Base-by-base conservation (phyloP, 2,797 vertebrate species). In the Aeoliscus strigatus region DNA sequence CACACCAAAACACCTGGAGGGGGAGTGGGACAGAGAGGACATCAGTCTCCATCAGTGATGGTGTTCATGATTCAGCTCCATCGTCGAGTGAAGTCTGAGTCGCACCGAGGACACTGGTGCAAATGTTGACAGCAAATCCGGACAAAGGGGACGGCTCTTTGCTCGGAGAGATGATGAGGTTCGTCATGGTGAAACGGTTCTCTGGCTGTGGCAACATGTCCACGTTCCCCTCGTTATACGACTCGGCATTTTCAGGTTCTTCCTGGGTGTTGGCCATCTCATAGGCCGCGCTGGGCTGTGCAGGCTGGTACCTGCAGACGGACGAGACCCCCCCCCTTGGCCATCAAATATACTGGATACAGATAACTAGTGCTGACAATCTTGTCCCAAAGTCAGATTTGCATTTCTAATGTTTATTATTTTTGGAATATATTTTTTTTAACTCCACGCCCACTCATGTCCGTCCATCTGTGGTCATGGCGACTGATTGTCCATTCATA, bases 231-330 rank as follows among this genome's bases (percentile, higher is more conserved):
- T 92, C 89, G 32, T 75, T 90, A 12, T 76, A 84, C 11, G 89
- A 70, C 10, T 93, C 91, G 0, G 79, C 71, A 15, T 80, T 61
- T 10, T 95, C 90, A 0, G 61, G 13, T 5, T 95, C 93, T 0
- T 96, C 94, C 4, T 83, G 90, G 1, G 89, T 91, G 67, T 76
- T 86, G 45, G 93, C 90, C 88, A 91, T 93, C 80, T 93, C 90
- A 40, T 96, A 96, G 0, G 86, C 65, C 1, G 6, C 3, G 28
- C 87, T 91, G 55, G 87, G 89, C 50, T 93, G 92, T 24, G 91
- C 89, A 0, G 92, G 92, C 62, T 96, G 94, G 54, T 97, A 98
- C 67, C 96, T 98, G 46, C 17, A 60, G 31, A 38, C 1, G 2
- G 14, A n/a, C 37, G n/a, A n/a, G n/a, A n/a, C n/a, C n/a, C n/a